Conservation (phyloP, 1,140 invertebrate species). For the Lepidurus couesii region DNA sequence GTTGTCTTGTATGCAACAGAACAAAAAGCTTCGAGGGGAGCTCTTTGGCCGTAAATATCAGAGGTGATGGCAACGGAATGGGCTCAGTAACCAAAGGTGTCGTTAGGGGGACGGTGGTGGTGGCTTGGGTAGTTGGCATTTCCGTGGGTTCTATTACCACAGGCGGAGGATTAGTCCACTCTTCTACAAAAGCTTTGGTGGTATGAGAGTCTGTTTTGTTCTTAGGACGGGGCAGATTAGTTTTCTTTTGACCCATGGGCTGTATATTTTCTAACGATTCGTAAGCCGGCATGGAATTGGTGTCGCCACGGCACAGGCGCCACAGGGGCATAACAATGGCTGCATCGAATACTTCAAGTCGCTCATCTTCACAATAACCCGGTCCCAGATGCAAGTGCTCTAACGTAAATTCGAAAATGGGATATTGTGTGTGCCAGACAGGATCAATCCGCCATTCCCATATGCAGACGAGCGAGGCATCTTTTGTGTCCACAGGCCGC, state of each 20-base stretch:
- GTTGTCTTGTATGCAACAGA: background rate
- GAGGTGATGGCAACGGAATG: background rate
- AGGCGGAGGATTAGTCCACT: background rate
- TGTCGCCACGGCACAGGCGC: background rate
- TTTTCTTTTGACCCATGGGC: background rate
- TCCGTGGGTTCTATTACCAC: background rate
- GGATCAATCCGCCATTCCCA: background rate
- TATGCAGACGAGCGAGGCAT: background rate
- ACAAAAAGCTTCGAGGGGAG: background rate
- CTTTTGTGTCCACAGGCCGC: background rate
- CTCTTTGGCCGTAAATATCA: slow-evolving; percentile 7
- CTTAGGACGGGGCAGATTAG: background rate
- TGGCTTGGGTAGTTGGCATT: background rate
- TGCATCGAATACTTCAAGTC: background rate
- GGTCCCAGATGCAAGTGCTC: background rate
- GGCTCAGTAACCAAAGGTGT: background rate
- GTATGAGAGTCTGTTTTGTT: background rate
- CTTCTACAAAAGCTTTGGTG: slow-evolving; percentile 1
- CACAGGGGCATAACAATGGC: background rate
- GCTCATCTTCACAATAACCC: background rate
- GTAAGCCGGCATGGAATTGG: background rate
- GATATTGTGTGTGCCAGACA: background rate
- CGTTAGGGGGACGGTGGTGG: background rate
- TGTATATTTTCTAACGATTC: background rate
- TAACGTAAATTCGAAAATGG: background rate